phyloP scores from a whole-genome alignment of 2,113 vertebrate species.

The Lucifuga dentata region DNA sequence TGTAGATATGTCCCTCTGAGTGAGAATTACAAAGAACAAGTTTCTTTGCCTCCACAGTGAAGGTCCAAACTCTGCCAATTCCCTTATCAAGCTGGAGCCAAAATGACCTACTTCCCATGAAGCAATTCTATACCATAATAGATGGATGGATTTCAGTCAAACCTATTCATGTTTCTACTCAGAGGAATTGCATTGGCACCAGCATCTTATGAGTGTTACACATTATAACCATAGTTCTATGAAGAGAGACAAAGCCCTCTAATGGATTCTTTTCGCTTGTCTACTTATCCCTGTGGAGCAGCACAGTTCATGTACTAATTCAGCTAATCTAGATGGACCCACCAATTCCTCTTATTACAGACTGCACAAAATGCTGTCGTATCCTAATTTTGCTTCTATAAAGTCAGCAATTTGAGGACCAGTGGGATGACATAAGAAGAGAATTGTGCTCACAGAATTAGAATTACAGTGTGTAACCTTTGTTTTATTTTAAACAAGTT shows the following conservation, averaged over 20 bases:
- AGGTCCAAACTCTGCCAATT: conserved; percentile 17
- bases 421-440: too few species aligned
- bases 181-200: neutral
- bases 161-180: conserved; percentile 29
- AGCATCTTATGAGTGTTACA: conserved; percentile 1
- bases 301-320: too few species aligned
- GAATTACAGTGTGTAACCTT: too few species aligned
- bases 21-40: conserved; percentile 19
- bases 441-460: too few species aligned
- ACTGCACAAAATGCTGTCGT: too few species aligned
- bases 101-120: conserved; percentile 39
- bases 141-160: conserved; percentile 45
- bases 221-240: neutral
- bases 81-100: conserved; percentile 32
- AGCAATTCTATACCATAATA: conserved; percentile 46
- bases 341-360: too few species aligned
- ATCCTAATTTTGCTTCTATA: too few species aligned
- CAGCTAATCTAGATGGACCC: too few species aligned
- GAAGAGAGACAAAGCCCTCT: neutral
- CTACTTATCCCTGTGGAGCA: neutral
- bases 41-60: too few species aligned
- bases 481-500: too few species aligned
- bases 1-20: neutral
- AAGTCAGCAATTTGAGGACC: too few species aligned
- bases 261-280: neutral